Evolutionary conservation across 2,888 invertebrate species (phyloP).

Genomic region (Pristionchus mayeri): DNA sequence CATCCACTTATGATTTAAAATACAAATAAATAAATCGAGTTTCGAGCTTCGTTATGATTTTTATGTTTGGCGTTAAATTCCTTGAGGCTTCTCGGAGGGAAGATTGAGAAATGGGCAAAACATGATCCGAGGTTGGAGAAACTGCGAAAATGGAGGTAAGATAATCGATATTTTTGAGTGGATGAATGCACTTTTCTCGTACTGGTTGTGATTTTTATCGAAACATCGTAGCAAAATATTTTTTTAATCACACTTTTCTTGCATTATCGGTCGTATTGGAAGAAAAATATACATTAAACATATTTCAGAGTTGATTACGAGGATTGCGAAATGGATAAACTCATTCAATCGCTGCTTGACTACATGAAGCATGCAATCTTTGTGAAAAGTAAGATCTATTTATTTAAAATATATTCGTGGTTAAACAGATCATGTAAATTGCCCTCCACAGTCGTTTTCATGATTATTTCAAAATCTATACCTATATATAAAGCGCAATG

Average conservation of each 20-base stretch:
- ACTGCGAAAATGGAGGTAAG: conserved; percentile 27
- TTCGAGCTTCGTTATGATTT: too few relatives aligned
- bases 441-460: too few relatives aligned
- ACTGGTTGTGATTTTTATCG: too few relatives aligned
- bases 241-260: not conserved
- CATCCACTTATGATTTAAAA: not conserved
- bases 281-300: not conserved
- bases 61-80: too few relatives aligned
- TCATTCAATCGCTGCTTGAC: not conserved
- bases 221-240: too few relatives aligned
- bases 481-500: too few relatives aligned
- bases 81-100: not conserved
- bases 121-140: not conserved
- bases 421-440: too few relatives aligned
- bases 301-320: not conserved
- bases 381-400: not conserved
- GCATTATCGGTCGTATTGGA: too few relatives aligned
- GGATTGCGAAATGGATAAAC: not conserved
- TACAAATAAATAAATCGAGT: not conserved
- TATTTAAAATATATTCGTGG: not conserved
- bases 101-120: not conserved
- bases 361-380: not conserved
- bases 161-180: too few relatives aligned
- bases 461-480: too few relatives aligned
- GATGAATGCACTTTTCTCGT: too few relatives aligned